These are phyloP conservation scores for Passer montanus DNA, from an alignment of 2,113 vertebrate genomes.

Conservation along the genomic window DNA sequence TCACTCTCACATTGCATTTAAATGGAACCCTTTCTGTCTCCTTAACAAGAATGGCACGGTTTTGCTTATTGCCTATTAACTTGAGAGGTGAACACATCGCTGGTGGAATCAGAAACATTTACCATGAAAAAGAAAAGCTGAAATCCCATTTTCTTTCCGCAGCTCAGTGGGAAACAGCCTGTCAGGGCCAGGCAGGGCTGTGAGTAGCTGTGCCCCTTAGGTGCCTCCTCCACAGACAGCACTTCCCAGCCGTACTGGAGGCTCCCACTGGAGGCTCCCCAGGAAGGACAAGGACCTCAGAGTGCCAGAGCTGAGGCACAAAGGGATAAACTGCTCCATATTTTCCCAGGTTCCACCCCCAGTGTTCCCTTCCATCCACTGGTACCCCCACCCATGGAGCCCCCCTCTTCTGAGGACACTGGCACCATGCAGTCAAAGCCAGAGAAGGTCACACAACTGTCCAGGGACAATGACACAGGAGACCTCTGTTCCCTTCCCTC, in stretches of 20 bases:
- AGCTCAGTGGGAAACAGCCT: conserved; percentile 27
- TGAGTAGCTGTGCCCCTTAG: background rate
- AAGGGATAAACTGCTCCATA: background rate
- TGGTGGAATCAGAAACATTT: conserved; percentile 56
- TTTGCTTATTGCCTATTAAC: conserved; percentile 64
- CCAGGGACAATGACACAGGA: background rate
- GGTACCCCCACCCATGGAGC: background rate
- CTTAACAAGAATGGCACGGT: conserved; percentile 23
- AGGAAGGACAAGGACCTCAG: background rate
- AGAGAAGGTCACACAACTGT: background rate
- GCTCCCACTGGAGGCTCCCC: background rate
- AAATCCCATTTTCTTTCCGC: conserved; percentile 43
- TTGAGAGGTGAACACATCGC: conserved; percentile 52
- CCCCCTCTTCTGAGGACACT: background rate
- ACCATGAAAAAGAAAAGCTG: conserved; percentile 44
- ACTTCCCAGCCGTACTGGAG: background rate
- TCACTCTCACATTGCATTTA: background rate
- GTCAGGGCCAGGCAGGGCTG: background rate
- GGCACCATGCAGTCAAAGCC: background rate
- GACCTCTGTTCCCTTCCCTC: background rate
- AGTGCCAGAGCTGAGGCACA: background rate
- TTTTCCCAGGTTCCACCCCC: background rate
- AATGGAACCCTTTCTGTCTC: conserved; percentile 28
- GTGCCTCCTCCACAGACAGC: background rate
- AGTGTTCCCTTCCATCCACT: background rate